Evolutionary conservation across 2,888 invertebrate species (phyloP), one percentile per base, ranked within the genome.

Genomic region (Cheilosia impressa): DNA sequence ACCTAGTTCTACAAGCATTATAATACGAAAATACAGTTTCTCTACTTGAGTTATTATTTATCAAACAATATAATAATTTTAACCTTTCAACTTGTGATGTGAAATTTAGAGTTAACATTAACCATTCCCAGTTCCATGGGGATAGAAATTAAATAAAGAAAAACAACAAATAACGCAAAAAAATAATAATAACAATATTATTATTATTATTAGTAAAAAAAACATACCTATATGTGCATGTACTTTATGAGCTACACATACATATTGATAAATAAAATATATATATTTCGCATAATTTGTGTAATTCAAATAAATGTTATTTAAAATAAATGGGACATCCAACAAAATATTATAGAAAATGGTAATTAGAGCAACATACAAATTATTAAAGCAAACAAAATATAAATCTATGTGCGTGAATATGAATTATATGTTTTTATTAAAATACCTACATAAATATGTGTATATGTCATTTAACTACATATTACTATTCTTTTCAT

Each of bases 51-150:
- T 81, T 87, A 53, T 69, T 81, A 53, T 69, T 81, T 63, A 34
- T 75, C 45, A 66, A 57, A 79, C 75, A 66, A 72, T 79, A 71
- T 71, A 73, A 50, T 87, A 77, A 73, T 72, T 87, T 84, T 73
- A 88, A 88, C 88, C 89, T 90, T 90, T 90, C 88, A 90, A 92
- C 91, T 91, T 92, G 92, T 92, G 92, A 92, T 92, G 92, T 91
- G 92, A 91, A 92, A 92, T 92, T 91, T 91, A 92, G 91, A 92
- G 92, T 92, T 92, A 92, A 92, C 92, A 91, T 90, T 89, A 90
- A 90, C 90, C 90, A 90, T 89, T 90, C 91, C 91, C 92, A 92
- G 91, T 91, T 92, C 89, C 90, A 92, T 92, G 92, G 91, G 90
- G 89, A 87, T 69, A 88, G 89, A 89, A 89, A 89, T 87, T 71